Base-by-base conservation (phyloP, 2,113 vertebrate genomes). In the Tinamus guttatus region DNA sequence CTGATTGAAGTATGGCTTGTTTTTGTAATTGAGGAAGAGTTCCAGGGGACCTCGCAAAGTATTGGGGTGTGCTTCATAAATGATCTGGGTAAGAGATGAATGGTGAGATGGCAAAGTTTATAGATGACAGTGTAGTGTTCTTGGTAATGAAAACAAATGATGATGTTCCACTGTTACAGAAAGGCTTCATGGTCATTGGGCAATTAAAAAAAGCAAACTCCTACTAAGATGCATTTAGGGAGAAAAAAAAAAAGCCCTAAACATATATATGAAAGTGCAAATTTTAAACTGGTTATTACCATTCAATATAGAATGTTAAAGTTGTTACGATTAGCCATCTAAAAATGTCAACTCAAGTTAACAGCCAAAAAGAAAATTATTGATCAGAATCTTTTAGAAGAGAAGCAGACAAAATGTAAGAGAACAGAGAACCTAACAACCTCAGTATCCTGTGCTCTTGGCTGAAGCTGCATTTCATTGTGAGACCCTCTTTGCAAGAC, bases 301-400 rank as follows among this genome's bases (percentile, higher is more conserved):
- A 63, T 86, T 86, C 41, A 74, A 0, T 65, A 41, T n/a, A 74
- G 60, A 84, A 81, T 60, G 16, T 21, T 64, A n/a, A 84, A 74
- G 22, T 65, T 13, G n/a, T 40, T 76, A 63, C 11, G 43, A 20
- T 18, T 77, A 56, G 15, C 9, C 79, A 19, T 79, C 70, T 82
- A 71, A 60, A 87, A 92, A 59, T 38, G 52, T 76, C n/a, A 38
- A 7, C 54, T 85, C 28, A 64, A 13, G 25, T 41, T 41, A n/a
- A 43, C 52, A 74, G 51, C 45, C 38, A 87, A 62, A 70, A 87
- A 79, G 16, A 67, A 1, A 5, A 9, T 81, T 78, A 40, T 70
- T 67, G 64, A 85, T 85, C n/a, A 68, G 51, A 75, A 90, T 67
- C 73, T 68, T 47, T 83, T 67, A 71, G 32, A 27, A 91, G 69